Evolutionary conservation across 2,797 vertebrate genomes (phyloP).

Genomic region (Muscicapa striata): DNA sequence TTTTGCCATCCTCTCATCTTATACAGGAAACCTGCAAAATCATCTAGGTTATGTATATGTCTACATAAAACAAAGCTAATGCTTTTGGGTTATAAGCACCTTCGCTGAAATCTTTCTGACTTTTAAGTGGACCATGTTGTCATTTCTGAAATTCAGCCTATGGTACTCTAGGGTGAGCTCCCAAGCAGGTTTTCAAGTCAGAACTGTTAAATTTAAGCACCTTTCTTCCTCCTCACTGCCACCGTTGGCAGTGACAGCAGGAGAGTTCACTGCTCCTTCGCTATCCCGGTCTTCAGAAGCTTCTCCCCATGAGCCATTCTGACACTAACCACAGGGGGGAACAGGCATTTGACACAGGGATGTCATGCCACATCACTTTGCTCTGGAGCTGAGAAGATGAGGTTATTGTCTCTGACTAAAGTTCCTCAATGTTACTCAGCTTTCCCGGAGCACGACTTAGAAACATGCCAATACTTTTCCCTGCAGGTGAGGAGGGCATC

Average conservation of each 20-base stretch:
- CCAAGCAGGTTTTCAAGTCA: background rate
- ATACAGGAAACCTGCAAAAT: background rate
- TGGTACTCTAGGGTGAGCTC: background rate
- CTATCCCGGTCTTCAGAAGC: background rate
- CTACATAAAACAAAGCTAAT: background rate
- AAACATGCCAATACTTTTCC: background rate
- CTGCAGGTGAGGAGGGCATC: background rate
- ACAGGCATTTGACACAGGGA: background rate
- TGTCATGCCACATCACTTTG: background rate
- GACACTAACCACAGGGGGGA: background rate
- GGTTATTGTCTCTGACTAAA: background rate
- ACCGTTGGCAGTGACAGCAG: background rate
- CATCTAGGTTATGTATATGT: fast-evolving
- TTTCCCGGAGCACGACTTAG: background rate
- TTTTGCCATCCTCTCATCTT: background rate
- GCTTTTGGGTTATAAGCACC: background rate
- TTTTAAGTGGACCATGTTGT: background rate
- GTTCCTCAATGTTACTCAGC: background rate
- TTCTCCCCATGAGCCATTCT: background rate
- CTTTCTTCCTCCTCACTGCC: background rate
- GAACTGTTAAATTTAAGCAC: background rate
- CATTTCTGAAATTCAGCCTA: background rate
- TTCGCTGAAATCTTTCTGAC: background rate
- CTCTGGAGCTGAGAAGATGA: background rate
- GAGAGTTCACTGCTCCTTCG: background rate